Evolutionary conservation across 2,113 vertebrate genomes (phyloP), one percentile per base, ranked within the genome.

Genomic region (Choloepus hoffmanni): DNA sequence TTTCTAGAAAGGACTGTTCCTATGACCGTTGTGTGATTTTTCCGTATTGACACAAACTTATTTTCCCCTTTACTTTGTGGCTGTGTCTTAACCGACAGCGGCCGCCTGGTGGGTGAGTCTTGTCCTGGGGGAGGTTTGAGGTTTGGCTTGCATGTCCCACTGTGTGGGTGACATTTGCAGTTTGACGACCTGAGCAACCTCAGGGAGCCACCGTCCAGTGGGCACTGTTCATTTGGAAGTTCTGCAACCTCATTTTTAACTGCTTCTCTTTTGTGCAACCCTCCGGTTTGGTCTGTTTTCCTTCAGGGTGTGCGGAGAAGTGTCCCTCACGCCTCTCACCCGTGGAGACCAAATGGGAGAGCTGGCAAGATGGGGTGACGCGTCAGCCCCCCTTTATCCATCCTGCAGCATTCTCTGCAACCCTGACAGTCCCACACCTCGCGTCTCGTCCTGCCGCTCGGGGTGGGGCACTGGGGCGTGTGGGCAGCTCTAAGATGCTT

Each of bases 251-350:
- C 24, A 6, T 19, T 45, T 72, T 62, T 84, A 13, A 5, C 45
- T 19, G 58, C 40, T 74, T 83, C 21, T 43, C 7, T 40, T 36
- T 81, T 2, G 2, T 26, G 63, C 85, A 40, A 11, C 33, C 10
- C 30, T 90, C 40, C 6, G 55, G 30, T 19, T 3, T 36, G 4
- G 55, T 60, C 28, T 78, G 45, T 73, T 63, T 77, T 55, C 36
- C 26, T 55, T 68, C n/a, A 45, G 65, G 53, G 50, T 72, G 73
- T 28, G 40, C 67, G 53, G 72, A 53, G 60, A 55, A 55, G 18
- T 3, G 40, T 58, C 9, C 7, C 0, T 21, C 13, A 28, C 1
- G 6, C 3, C 0, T 3, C 23, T 77, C n/a, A 11, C 78, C 55
- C 7, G 2, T 21, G 43, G 53, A 78, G 77, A 12, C 70, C 8